Evolutionary conservation across 2,113 vertebrate species (phyloP).

Genomic region (Tautogolabrus adspersus): DNA sequence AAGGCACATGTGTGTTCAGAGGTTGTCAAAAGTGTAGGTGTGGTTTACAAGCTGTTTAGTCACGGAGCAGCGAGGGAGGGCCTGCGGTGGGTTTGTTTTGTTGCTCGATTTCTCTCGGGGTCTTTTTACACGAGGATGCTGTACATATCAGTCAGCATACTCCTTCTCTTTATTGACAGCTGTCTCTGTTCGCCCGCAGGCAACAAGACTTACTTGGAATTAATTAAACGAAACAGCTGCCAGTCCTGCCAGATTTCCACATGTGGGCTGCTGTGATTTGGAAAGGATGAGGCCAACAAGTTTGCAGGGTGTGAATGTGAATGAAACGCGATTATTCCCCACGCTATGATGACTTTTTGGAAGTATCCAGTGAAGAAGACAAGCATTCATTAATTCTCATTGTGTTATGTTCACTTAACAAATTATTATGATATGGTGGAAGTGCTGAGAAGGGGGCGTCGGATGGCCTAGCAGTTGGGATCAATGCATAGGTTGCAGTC

Average conservation of each 20-base stretch:
- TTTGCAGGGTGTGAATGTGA: constrained; percentile 19
- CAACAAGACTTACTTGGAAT: constrained; percentile 10
- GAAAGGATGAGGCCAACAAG: background rate
- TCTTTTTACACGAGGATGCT: constrained; percentile 23
- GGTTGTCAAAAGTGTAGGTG: constrained; percentile 62
- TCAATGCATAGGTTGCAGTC: too few species aligned
- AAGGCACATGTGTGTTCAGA: constrained; percentile 58
- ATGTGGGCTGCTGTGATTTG: constrained; percentile 2
- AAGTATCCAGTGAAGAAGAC: background rate
- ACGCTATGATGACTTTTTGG: background rate
- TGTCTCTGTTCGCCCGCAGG: constrained; percentile 6
- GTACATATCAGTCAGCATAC: background rate
- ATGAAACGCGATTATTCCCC: background rate
- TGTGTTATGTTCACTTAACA: background rate
- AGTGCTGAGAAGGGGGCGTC: background rate
- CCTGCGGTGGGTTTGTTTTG: constrained; percentile 37
- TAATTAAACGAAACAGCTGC: constrained; percentile 6
- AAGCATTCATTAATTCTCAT: background rate
- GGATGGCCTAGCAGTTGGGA: too few species aligned
- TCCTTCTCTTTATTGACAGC: constrained; percentile 25
- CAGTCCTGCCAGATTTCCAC: constrained; percentile 3
- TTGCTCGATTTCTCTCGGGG: constrained; percentile 23
- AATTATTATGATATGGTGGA: background rate
- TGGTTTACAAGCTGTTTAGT: constrained; percentile 70
- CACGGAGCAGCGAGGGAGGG: constrained; percentile 45